phyloP scores from a whole-genome alignment of 2,888 invertebrate genomes.

The Adela reaumurella region DNA sequence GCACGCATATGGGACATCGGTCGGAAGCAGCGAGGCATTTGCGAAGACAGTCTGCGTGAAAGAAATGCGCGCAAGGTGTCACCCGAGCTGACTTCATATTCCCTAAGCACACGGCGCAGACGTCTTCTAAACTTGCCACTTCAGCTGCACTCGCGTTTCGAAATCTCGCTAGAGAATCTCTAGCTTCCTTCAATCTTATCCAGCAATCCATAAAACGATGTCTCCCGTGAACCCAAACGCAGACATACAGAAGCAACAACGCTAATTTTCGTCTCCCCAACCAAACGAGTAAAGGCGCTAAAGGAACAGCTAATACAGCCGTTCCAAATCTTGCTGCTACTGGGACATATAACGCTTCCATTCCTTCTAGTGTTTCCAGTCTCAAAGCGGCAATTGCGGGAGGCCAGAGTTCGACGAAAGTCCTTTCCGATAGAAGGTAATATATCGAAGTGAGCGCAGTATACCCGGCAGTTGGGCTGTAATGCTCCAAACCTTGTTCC shows the following conservation, averaged over 20 bases:
- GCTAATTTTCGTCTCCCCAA: slow-evolving; percentile 58
- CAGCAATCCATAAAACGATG: slow-evolving; percentile 58
- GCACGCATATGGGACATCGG: slow-evolving; percentile 73
- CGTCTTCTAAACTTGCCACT: slow-evolving; percentile 66
- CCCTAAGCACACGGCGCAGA: slow-evolving; percentile 74
- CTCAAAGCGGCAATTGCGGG: slow-evolving; percentile 54
- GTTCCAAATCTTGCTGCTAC: slow-evolving; percentile 61
- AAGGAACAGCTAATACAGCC: slow-evolving; percentile 50
- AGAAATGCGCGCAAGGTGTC: slow-evolving; percentile 76
- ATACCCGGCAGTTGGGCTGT: slow-evolving; percentile 65
- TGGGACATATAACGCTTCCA: slow-evolving; percentile 67
- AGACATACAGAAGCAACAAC: slow-evolving; percentile 58
- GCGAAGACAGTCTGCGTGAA: slow-evolving; percentile 73
- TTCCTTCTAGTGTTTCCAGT: slow-evolving; percentile 63
- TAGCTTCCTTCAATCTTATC: slow-evolving; percentile 54
- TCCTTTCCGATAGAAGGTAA: slow-evolving; percentile 69
- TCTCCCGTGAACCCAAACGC: slow-evolving; percentile 63
- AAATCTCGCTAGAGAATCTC: slow-evolving; percentile 59
- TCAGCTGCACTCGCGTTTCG: slow-evolving; percentile 64
- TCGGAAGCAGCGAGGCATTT: slow-evolving; percentile 67
- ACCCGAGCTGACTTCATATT: slow-evolving; percentile 68
- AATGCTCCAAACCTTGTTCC: slow-evolving; percentile 72
- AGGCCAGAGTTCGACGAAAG: slow-evolving; percentile 66
- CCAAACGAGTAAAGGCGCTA: slow-evolving; percentile 54
- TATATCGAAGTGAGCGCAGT: slow-evolving; percentile 64